Evolutionary conservation across 2,888 invertebrate genomes (phyloP), one percentile per base, ranked within the genome.

Genomic region (Acleris laterana): DNA sequence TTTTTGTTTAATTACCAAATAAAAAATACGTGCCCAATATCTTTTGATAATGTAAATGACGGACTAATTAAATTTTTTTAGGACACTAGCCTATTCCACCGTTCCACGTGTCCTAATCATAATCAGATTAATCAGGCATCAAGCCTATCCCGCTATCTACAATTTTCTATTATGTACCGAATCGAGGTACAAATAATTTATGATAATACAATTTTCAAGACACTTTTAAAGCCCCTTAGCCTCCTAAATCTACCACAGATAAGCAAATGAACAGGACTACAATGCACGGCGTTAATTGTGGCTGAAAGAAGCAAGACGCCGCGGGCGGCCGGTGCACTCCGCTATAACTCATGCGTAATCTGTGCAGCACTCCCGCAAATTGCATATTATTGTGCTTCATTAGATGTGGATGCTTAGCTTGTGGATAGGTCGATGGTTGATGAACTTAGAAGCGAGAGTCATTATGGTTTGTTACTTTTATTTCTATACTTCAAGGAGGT

Each of bases 331-430:
- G 59, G 58, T 65, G 65, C 65, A 61, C 44, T 59, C 50, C n/a
- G 65, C 60, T 68, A 69, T 72, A 72, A 70, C 62, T 72, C 70
- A 72, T 66, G 69, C 63, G 70, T 72, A 72, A 72, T 72, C 72
- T 72, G 63, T 51, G 57, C 25, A 60, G 64, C 64, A 65, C 49
- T 60, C 20, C 32, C 63, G 50, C 44, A 56, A 56, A 61, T 60
- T 65, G 60, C 65, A 65, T 46, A 61, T 57, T 57, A 57, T 65
- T 65, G 60, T 55, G 28, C 65, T 65, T 65, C 60, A 61, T 61
- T 65, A 61, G 53, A 28, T 50, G 28, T 63, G 19, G 32, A 25
- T 22, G 48, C 13, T 16, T 51, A 51, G 49, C 49, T 28, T 42
- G 25, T 57, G 51, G 50, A 57, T 51, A 20, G 28, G 44, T 50